Percentiles rank a stretch among this genome's conserved stretches.
Conservation (phyloP, 2,888 invertebrate genomes). For the Gymnoscelis rufifasciata region DNA sequence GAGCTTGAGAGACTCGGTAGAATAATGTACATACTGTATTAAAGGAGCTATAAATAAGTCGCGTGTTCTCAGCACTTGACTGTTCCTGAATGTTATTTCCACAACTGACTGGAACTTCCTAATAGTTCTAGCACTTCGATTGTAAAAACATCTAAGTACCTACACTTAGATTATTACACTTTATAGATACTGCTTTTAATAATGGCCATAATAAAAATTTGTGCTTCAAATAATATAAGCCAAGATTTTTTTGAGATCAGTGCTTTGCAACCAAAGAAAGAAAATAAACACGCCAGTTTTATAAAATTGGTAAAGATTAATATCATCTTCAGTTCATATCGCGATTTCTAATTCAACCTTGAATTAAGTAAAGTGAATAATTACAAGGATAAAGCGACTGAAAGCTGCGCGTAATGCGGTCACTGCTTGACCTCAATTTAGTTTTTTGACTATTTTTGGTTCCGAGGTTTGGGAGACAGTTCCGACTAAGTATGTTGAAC, state of each 20-base stretch:
- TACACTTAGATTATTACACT: too few species aligned
- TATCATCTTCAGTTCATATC: neutral
- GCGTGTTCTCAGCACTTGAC: slow-evolving; percentile 5
- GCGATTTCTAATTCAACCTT: slow-evolving; percentile 38
- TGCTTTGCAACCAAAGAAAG: too few species aligned
- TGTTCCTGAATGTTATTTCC: slow-evolving; percentile 3
- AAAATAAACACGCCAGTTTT: too few species aligned
- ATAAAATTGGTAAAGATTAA: too few species aligned
- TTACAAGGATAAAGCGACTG: slow-evolving; percentile 45
- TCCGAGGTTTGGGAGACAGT: neutral
- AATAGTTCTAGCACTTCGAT: neutral
- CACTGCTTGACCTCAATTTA: slow-evolving; percentile 41
- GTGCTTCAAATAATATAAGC: too few species aligned
- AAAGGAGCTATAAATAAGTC: slow-evolving; percentile 5
- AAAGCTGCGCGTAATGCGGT: slow-evolving; percentile 38
- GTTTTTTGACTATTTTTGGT: slow-evolving; percentile 14
- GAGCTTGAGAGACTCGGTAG: slow-evolving; percentile 1
- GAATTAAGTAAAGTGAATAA: slow-evolving; percentile 37
- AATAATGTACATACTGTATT: neutral
- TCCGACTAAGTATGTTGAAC: too few species aligned
- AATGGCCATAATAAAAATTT: too few species aligned
- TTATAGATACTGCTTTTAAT: too few species aligned
- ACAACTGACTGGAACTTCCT: neutral
- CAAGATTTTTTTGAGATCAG: too few species aligned
- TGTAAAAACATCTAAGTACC: too few species aligned